Base-by-base conservation (phyloP, 1,140 invertebrate species). In the Choristoneura fumiferana region DNA sequence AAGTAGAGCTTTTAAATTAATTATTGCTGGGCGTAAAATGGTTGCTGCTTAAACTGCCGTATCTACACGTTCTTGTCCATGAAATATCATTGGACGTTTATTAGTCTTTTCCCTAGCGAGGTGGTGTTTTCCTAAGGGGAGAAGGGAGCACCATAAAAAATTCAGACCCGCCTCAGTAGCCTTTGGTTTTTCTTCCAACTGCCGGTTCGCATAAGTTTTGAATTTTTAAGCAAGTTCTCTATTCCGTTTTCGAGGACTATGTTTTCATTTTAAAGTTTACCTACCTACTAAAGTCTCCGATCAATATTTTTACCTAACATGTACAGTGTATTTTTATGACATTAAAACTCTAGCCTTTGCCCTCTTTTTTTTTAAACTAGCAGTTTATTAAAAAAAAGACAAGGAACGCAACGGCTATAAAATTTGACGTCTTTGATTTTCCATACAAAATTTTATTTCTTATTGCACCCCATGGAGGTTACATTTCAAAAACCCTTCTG, bases 121-220 rank as follows among this genome's bases (percentile, higher is more conserved):
- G 68, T 67, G 74, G 75, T 84, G 75, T 86, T 84, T 81, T 86
- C 78, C 76, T 73, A 80, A 76, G 75, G 81, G 80, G 79, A 60
- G 55, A 36, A 59, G 60, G 70, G 67, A 58, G 62, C 39, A 55
- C 65, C 60, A 86, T 86, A 86, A 86, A 86, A 86, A 84, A 86
- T 86, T 84, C 78, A 86, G 71, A 61, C 63, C 49, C 52, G 67
- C 70, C 64, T 40, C 71, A 73, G 74, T 75, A 74, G 76, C 72
- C 72, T 73, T 63, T 66, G 67, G 59, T 61, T 75, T 76, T 73
- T 64, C 71, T 78, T 63, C 56, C 54, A 55, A 45, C 60, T 64
- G 56, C 62, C 43, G 33, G 29, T 49, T 60, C 58, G 58, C 60
- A 59, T 67, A 54, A 61, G 40, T 70, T 78, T 65, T 74, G 66